phyloP scores from a whole-genome alignment of 2,113 vertebrate genomes.

The Progne subis region DNA sequence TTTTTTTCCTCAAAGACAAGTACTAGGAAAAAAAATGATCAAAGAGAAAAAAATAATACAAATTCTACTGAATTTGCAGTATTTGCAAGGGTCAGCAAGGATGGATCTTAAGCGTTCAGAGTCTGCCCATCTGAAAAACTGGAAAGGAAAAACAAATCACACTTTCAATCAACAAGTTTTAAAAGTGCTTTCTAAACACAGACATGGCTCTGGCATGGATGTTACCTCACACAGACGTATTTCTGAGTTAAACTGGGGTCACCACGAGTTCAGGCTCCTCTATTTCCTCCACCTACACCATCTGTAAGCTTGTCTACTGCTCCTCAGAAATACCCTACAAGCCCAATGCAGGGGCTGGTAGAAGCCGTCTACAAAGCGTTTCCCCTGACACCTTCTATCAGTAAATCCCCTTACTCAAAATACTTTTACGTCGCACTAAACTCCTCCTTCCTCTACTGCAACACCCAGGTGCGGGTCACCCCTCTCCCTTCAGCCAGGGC shows the following conservation, averaged over 20 bases:
- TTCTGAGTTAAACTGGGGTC: background rate
- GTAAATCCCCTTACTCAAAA: background rate
- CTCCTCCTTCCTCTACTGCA: background rate
- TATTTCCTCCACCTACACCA: background rate
- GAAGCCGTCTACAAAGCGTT: fast-evolving
- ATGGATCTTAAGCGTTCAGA: background rate
- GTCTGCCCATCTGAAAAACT: background rate
- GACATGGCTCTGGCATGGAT: fast-evolving
- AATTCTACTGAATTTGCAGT: background rate
- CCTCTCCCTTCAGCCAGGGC: fast-evolving
- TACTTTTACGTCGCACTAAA: fast-evolving
- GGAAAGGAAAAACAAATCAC: background rate
- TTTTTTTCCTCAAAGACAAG: background rate
- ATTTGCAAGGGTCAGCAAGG: background rate
- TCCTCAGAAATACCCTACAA: background rate
- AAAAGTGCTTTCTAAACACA: background rate
- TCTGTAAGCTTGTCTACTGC: background rate
- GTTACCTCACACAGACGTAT: background rate
- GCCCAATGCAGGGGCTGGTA: background rate
- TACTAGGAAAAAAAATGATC: background rate
- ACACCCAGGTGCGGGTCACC: fast-evolving
- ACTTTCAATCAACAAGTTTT: background rate
- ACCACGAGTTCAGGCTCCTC: background rate
- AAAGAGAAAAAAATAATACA: background rate
- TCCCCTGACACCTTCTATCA: background rate